A percentile compares a stretch with the other conserved stretches of the same genome.
Evolutionary conservation across 2,797 vertebrate genomes (phyloP).

Genomic region (Sebastes variabilis): DNA sequence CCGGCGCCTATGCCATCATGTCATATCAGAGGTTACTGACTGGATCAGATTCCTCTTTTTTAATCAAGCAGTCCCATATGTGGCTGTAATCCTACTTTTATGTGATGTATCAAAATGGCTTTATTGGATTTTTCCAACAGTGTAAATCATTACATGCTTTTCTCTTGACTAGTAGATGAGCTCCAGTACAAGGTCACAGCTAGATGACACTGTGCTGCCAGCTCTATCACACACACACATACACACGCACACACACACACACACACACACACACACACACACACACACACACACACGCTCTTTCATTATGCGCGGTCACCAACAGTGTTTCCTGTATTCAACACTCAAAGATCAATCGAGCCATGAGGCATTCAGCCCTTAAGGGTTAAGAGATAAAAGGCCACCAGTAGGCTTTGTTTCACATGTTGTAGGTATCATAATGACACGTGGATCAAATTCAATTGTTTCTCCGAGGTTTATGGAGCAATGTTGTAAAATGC

Average conservation of each 20-base stretch:
- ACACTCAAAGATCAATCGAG: conserved; percentile 10
- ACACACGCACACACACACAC: background rate
- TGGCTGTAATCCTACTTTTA: background rate
- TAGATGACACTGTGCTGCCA: conserved; percentile 6
- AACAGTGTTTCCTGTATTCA: conserved; percentile 1
- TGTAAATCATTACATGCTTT: conserved; percentile 34
- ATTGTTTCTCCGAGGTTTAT: background rate
- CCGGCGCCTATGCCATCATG: background rate
- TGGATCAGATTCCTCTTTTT: background rate
- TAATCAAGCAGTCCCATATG: background rate
- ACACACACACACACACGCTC: background rate
- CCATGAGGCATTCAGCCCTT: background rate
- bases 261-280: background rate
- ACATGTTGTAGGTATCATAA: background rate
- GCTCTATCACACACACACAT: background rate
- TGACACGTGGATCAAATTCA: background rate
- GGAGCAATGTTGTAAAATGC: background rate
- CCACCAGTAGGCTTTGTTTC: background rate
- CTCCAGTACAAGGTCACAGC: conserved; percentile 34
- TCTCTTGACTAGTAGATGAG: background rate
- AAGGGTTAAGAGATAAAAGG: background rate
- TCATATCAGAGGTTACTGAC: background rate
- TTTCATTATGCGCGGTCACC: background rate
- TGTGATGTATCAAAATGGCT: background rate
- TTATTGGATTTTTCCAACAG: background rate